Conservation (phyloP, 2,113 vertebrate genomes). For the Anseranas semipalmata region DNA sequence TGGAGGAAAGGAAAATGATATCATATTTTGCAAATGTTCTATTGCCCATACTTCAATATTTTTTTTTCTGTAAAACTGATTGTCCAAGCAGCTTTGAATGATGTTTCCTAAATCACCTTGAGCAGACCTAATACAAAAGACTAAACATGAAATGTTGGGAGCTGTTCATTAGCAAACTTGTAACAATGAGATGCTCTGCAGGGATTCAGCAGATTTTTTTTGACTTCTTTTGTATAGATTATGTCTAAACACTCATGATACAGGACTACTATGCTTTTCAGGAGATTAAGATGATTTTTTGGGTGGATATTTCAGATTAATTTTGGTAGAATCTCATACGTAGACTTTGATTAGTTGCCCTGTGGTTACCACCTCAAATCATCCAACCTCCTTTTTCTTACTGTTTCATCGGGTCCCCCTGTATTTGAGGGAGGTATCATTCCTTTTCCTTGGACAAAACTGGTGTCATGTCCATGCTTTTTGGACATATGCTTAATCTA, state of each 20-base stretch:
- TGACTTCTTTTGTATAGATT: background rate
- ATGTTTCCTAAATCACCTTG: background rate
- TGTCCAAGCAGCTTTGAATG: background rate
- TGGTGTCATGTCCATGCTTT: background rate
- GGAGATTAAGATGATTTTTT: background rate
- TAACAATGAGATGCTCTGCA: background rate
- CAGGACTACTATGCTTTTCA: background rate
- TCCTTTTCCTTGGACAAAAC: background rate
- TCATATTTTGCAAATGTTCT: background rate
- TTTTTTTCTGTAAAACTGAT: background rate
- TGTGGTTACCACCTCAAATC: background rate
- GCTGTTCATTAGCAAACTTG: background rate
- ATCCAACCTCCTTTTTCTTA: background rate
- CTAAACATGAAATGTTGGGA: background rate
- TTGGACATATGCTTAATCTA: background rate
- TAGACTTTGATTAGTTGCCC: background rate
- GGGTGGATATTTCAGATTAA: background rate
- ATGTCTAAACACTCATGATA: background rate
- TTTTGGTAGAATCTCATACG: background rate
- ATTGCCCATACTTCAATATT: background rate
- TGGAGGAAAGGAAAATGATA: background rate
- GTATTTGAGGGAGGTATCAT: background rate
- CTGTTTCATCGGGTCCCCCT: background rate
- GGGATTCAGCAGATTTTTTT: background rate
- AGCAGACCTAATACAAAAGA: background rate